These are phyloP conservation scores for Alviniconcha marisindica DNA, from an alignment of 1,140 invertebrate species.

Conservation along the genomic window DNA sequence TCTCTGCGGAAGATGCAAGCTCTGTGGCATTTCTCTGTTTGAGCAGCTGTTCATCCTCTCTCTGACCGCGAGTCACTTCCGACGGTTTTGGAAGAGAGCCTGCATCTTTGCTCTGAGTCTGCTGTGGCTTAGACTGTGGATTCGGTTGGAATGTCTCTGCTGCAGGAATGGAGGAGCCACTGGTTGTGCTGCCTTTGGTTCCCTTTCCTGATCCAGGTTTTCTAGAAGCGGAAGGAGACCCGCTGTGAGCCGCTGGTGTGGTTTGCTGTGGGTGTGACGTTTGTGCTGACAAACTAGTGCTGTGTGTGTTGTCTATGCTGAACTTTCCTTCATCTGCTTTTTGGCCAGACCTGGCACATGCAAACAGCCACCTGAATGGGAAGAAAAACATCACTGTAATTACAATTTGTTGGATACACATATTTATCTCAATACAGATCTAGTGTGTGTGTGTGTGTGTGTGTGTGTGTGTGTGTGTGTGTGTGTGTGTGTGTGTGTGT, in stretches of 20 bases:
- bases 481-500: no score
- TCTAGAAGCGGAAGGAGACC: no score
- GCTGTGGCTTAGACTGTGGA: not conserved
- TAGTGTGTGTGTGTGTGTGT: no score
- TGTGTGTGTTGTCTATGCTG: conserved; percentile 78
- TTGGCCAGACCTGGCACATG: conserved; percentile 80
- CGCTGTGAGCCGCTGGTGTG: not conserved
- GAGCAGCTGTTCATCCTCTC: not conserved
- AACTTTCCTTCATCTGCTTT: conserved; percentile 80
- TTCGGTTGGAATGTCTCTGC: not conserved
- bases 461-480: no score
- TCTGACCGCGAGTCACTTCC: no score
- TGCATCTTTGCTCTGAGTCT: not conserved
- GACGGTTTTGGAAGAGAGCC: no score
- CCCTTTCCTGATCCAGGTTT: no score
- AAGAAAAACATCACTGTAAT: no score
- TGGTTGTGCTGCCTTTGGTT: not conserved
- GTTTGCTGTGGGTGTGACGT: not conserved
- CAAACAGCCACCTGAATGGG: conserved; percentile 84
- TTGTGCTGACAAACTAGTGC: not conserved
- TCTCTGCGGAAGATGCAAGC: conserved; percentile 43
- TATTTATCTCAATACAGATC: no score
- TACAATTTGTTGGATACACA: no score
- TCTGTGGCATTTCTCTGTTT: not conserved
- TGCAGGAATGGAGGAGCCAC: no score